Conservation (phyloP, 2,113 vertebrate genomes). For the Osmerus mordax region DNA sequence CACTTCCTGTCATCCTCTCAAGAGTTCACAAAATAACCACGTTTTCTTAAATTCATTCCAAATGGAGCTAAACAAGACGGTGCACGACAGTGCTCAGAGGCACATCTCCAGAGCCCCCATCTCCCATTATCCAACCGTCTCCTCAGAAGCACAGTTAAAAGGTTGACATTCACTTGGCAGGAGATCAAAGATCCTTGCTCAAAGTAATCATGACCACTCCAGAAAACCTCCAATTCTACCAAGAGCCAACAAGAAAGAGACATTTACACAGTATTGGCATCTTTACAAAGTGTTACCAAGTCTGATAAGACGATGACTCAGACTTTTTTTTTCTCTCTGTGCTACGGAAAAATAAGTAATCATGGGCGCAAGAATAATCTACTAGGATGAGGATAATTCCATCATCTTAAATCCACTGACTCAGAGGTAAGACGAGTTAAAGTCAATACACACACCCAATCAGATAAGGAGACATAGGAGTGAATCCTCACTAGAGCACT, state of each 20-base stretch:
- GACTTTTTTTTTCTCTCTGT: neutral
- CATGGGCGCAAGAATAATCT: neutral
- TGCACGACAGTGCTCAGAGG: constrained; percentile 59
- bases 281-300: constrained; percentile 20
- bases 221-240: constrained; percentile 4
- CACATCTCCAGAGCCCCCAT: constrained; percentile 19
- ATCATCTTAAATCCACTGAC: constrained; percentile 40
- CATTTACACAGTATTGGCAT: constrained; percentile 18
- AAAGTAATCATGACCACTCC: constrained; percentile 41
- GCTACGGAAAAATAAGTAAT: neutral
- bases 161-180: constrained; percentile 54
- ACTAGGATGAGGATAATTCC: constrained; percentile 43
- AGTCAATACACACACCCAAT: constrained; percentile 24
- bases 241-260: constrained; percentile 4
- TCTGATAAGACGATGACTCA: constrained; percentile 17
- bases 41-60: constrained; percentile 22
- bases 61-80: constrained; percentile 46
- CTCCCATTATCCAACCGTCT: constrained; percentile 50
- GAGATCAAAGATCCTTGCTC: constrained; percentile 46
- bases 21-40: constrained; percentile 23
- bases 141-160: constrained; percentile 40
- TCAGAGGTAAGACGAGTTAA: no score
- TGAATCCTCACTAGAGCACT: constrained; percentile 7
- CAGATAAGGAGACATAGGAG: constrained; percentile 35
- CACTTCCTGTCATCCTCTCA: constrained; percentile 46